Percentiles rank a stretch among this genome's conserved stretches.
Conservation (phyloP, 2,797 vertebrate genomes). For the Tinamus major region DNA sequence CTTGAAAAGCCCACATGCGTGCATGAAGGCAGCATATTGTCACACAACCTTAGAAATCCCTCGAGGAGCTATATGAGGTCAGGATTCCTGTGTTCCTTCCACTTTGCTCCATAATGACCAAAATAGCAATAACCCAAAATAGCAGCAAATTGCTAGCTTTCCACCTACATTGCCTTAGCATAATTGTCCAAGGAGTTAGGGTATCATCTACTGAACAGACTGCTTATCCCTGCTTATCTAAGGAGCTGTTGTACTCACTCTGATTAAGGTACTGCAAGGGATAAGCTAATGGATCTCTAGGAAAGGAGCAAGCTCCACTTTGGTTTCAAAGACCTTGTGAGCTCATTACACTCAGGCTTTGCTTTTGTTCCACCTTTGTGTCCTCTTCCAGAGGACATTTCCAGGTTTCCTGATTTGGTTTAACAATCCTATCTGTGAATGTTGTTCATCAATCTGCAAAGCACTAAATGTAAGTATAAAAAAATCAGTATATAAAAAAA, state of each 20-base stretch:
- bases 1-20: neutral
- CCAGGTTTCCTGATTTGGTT: neutral
- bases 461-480: neutral
- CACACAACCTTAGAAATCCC: neutral
- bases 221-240: neutral
- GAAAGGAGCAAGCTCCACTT: neutral
- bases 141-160: neutral
- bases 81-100: neutral
- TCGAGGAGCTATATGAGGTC: neutral
- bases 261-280: neutral
- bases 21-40: neutral
- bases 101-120: neutral
- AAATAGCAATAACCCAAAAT: neutral
- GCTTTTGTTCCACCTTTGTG: neutral
- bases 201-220: neutral
- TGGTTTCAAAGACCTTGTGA: neutral
- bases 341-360: neutral
- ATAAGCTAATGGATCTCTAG: neutral
- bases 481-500: neutral
- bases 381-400: neutral
- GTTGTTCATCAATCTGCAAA: neutral
- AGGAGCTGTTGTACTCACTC: accelerated
- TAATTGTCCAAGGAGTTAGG: neutral
- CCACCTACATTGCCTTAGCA: neutral
- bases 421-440: neutral